Evolutionary conservation across 1,140 invertebrate genomes (phyloP).

Genomic region (Heliconius congener): DNA sequence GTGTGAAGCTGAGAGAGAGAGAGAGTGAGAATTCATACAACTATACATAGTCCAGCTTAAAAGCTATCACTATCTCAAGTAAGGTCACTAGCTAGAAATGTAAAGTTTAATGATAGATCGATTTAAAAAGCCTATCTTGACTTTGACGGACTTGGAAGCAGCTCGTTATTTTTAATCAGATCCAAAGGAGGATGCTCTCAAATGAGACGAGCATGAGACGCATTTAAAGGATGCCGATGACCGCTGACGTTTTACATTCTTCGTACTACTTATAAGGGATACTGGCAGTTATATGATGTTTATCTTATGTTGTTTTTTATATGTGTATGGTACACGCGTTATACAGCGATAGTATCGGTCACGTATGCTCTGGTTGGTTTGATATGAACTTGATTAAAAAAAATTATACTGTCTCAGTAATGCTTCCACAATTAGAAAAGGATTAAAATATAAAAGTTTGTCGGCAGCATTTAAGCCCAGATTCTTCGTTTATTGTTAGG

Average conservation of each 20-base stretch:
- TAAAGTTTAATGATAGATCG: conserved; percentile 16
- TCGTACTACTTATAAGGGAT: background rate
- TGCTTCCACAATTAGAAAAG: no score
- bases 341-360: background rate
- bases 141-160: conserved; percentile 16
- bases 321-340: background rate
- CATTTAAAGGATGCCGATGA: conserved; percentile 25
- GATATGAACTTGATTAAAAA: background rate
- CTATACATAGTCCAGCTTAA: background rate
- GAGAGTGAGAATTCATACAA: no score
- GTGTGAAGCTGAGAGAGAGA: background rate
- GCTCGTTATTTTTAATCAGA: conserved; percentile 46
- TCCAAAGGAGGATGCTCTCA: conserved; percentile 36
- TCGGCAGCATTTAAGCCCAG: no score
- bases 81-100: conserved; percentile 15
- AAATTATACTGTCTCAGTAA: no score
- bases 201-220: conserved; percentile 32
- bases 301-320: background rate
- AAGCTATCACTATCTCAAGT: background rate
- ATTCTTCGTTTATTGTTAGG: no score
- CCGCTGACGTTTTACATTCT: background rate
- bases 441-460: no score
- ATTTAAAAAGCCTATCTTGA: conserved; percentile 34
- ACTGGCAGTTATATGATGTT: background rate
- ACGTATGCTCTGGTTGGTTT: background rate